Evolutionary conservation across 2,113 vertebrate genomes (phyloP).

Genomic region (Onychostruthus taczanowskii): DNA sequence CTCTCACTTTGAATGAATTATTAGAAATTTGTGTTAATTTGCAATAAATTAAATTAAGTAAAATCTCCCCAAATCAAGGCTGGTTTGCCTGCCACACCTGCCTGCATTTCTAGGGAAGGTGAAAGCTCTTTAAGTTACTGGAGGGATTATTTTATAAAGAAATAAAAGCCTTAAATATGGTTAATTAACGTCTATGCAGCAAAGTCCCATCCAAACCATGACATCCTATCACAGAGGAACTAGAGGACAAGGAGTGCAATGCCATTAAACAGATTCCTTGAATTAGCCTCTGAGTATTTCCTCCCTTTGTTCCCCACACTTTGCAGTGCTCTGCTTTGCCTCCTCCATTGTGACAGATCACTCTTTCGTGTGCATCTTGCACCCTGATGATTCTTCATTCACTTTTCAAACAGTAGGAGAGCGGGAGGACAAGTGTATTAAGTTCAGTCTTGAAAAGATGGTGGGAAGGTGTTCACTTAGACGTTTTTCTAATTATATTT

Average conservation of each 20-base stretch:
- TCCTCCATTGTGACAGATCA: neutral
- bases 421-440: neutral
- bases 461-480: neutral
- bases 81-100: neutral
- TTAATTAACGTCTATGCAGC: neutral
- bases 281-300: neutral
- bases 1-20: neutral
- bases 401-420: too few species aligned
- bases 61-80: neutral
- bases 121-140: neutral
- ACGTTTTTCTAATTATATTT: neutral
- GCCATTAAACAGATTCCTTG: neutral
- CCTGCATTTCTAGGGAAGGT: neutral
- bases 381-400: too few species aligned
- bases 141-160: neutral
- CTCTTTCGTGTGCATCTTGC: neutral
- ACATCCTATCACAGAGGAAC: conserved; percentile 59
- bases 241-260: neutral
- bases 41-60: neutral
- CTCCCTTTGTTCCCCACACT: neutral
- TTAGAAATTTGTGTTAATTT: neutral
- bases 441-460: neutral
- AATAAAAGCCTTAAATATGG: neutral
- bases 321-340: neutral
- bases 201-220: neutral